Percentiles rank a stretch among this genome's conserved stretches.
These are phyloP conservation scores for Chionodraco myersi DNA, from an alignment of 2,113 vertebrate genomes.

Conservation along the genomic window DNA sequence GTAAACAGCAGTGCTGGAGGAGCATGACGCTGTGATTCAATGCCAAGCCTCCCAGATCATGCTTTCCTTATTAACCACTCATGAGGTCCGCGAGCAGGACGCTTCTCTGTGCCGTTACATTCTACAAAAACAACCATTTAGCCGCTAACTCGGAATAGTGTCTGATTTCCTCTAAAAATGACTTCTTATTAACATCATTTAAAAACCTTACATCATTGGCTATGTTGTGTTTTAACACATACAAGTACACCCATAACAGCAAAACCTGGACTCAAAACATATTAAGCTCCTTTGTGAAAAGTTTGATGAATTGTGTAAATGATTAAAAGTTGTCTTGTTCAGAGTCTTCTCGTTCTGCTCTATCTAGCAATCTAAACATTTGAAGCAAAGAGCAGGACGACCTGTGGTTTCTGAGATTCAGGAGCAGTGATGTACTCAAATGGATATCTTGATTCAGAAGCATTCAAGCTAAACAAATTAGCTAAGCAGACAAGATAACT, in stretches of 20 bases:
- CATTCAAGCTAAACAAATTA: constrained; percentile 8
- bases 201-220: not conserved
- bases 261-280: not conserved
- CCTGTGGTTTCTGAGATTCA: not conserved
- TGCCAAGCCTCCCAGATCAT: constrained; percentile 77
- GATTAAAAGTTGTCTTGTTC: not conserved
- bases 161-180: not conserved
- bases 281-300: not conserved
- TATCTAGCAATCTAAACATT: no score
- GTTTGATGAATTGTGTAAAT: not conserved
- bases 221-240: constrained; percentile 5
- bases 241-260: not conserved
- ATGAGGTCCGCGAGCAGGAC: constrained; percentile 64
- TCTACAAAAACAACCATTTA: constrained; percentile 36
- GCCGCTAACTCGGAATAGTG: constrained; percentile 1
- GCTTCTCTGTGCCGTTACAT: constrained; percentile 33
- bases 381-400: no score
- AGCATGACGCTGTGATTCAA: constrained; percentile 66
- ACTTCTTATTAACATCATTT: not conserved
- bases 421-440: not conserved
- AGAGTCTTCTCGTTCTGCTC: not conserved
- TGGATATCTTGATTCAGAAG: not conserved
- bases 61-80: constrained; percentile 82
- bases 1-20: constrained; percentile 61
- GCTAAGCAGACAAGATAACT: not conserved